Percentiles rank a stretch among this genome's conserved stretches.
Evolutionary conservation across 2,888 invertebrate genomes (phyloP).

Genomic region (Lasius platythorax): DNA sequence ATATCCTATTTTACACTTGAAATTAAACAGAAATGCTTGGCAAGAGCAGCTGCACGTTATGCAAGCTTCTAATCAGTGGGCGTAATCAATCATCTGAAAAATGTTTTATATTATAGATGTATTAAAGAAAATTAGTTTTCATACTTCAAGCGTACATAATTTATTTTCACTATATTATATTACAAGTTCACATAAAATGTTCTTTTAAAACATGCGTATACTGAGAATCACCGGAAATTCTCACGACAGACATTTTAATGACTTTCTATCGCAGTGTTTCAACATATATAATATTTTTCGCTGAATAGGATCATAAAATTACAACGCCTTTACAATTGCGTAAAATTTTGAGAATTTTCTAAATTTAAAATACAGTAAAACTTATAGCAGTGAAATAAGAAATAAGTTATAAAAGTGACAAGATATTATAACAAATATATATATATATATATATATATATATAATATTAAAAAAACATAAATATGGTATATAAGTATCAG

Average conservation of each 20-base stretch:
- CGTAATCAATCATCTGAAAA: neutral
- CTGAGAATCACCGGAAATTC: neutral
- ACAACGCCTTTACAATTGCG: neutral
- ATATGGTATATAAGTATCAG: too few species aligned
- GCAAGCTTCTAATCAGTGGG: constrained; percentile 29
- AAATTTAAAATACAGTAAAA: neutral
- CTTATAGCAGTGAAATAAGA: too few species aligned
- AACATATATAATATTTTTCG: neutral
- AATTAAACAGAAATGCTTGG: constrained; percentile 2
- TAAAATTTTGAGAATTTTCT: neutral
- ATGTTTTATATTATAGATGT: neutral
- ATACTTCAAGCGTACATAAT: neutral
- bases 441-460: too few species aligned
- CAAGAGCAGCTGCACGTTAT: neutral
- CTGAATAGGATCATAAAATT: neutral
- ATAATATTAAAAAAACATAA: too few species aligned
- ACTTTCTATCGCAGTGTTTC: neutral
- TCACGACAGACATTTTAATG: neutral
- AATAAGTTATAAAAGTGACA: too few species aligned
- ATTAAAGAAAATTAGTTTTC: neutral
- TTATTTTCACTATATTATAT: neutral
- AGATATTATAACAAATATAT: too few species aligned
- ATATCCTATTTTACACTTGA: neutral
- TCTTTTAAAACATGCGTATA: neutral
- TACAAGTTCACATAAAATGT: neutral